Evolutionary conservation across 1,140 invertebrate species (phyloP).

Genomic region (Proctacanthus coquilletti): DNA sequence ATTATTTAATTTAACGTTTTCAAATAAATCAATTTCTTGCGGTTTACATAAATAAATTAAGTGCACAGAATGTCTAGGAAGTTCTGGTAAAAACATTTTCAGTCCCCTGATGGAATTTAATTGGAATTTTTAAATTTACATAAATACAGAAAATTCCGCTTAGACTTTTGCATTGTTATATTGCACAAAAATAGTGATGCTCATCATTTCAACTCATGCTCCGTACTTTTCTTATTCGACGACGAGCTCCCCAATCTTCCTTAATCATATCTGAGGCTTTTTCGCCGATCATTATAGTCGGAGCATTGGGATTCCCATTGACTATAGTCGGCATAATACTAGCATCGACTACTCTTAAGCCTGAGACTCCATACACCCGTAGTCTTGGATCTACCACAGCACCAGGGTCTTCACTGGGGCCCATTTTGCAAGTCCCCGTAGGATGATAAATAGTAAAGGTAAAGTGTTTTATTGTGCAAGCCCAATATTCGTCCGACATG

Average conservation of each 20-base stretch:
- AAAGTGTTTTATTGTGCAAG: constrained; percentile 56
- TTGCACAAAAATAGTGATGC: no score
- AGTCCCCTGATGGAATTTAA: no score
- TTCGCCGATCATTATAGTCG: constrained; percentile 54
- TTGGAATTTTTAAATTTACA: no score
- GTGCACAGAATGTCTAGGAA: no score
- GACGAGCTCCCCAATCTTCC: constrained; percentile 44
- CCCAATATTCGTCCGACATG: constrained; percentile 70
- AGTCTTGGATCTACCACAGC: constrained; percentile 70
- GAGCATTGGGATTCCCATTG: constrained; percentile 68
- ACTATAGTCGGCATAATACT: constrained; percentile 67
- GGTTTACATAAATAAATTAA: no score
- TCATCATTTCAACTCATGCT: no score
- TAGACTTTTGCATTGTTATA: no score
- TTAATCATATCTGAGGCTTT: constrained; percentile 69
- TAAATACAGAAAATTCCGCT: no score
- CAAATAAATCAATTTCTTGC: no score
- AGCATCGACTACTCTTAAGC: constrained; percentile 56
- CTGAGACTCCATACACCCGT: constrained; percentile 53
- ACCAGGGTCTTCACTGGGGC: constrained; percentile 49
- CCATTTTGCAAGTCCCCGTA: constrained; percentile 75
- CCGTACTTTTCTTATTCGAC: not conserved
- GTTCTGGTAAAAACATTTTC: no score
- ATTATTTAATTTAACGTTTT: no score
- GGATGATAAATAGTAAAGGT: constrained; percentile 79